These are phyloP conservation scores for Xiphias gladius DNA, from an alignment of 2,113 vertebrate species.

Conservation along the genomic window DNA sequence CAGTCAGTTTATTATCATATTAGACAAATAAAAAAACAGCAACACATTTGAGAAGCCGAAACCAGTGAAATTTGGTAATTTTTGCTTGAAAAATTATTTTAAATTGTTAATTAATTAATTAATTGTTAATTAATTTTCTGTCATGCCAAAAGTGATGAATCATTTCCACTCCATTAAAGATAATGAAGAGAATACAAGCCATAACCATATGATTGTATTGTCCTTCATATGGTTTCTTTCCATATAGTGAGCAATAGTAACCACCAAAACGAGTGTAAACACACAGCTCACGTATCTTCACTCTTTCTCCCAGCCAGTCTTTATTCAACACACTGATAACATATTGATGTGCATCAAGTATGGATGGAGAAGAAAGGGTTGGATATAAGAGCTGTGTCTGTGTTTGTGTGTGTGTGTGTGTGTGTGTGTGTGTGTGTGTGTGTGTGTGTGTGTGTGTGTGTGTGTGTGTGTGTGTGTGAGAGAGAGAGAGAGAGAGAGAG, in stretches of 20 bases:
- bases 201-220: too few species aligned
- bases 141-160: neutral
- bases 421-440: neutral
- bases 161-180: neutral
- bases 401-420: neutral
- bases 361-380: neutral
- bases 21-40: neutral
- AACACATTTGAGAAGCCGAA: neutral
- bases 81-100: too few species aligned
- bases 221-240: neutral
- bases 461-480: neutral
- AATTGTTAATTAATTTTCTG: neutral
- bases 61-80: too few species aligned
- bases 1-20: neutral
- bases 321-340: slow-evolving; percentile 5
- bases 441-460: neutral
- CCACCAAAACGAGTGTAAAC: neutral
- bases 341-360: neutral
- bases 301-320: neutral
- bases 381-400: neutral
- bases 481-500: too few species aligned
- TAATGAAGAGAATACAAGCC: neutral
- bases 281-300: slow-evolving; percentile 9
- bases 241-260: neutral
- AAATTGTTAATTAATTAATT: too few species aligned